phyloP scores from a whole-genome alignment of 2,797 vertebrate species.

The Chiroxiphia lanceolata region DNA sequence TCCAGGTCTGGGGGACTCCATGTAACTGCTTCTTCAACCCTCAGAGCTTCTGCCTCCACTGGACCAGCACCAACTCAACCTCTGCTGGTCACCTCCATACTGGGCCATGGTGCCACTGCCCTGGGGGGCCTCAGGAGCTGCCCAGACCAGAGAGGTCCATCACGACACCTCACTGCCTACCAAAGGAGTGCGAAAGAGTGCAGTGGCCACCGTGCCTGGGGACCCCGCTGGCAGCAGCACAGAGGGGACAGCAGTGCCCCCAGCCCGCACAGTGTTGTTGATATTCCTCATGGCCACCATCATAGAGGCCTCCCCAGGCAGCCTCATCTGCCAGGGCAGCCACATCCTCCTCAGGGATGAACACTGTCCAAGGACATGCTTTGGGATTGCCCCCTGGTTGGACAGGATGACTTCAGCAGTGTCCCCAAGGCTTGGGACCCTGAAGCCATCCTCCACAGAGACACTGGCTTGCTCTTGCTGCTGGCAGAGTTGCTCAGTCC shows the following conservation, averaged over 20 bases:
- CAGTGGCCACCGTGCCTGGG: not conserved
- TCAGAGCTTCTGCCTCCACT: not conserved
- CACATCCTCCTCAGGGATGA: not conserved
- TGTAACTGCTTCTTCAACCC: not conserved
- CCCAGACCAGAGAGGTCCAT: not conserved
- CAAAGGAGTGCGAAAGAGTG: not conserved
- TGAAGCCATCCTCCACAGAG: not conserved
- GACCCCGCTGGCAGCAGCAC: not conserved
- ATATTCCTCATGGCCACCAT: not conserved
- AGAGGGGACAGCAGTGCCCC: not conserved
- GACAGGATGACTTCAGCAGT: not conserved
- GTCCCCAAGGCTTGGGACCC: not conserved
- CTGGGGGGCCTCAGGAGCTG: not conserved
- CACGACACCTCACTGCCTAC: not conserved
- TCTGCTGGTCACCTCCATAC: not conserved
- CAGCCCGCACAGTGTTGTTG: not conserved
- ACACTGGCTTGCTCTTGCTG: not conserved
- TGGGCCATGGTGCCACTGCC: not conserved
- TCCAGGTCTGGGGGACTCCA: not conserved
- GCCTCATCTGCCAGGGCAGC: not conserved
- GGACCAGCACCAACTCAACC: not conserved
- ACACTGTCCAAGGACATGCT: not conserved
- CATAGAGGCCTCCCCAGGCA: not conserved
- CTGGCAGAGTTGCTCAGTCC: not conserved
- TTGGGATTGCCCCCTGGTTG: too few species aligned